Percentiles rank a stretch among this genome's conserved stretches.
Conservation (phyloP, 2,888 invertebrate species). For the Anaspis maculata region DNA sequence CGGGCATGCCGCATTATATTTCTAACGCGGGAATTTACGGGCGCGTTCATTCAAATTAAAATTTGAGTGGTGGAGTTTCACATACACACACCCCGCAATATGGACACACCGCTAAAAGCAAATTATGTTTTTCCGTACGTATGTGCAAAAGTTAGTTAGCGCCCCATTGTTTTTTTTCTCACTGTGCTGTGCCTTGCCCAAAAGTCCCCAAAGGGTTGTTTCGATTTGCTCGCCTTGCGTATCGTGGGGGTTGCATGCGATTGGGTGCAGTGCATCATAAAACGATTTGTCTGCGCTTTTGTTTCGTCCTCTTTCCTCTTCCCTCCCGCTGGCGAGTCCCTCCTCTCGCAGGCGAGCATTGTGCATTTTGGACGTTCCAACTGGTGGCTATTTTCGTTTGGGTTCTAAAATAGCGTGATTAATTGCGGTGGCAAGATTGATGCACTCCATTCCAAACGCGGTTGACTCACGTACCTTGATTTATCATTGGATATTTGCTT, state of each 20-base stretch:
- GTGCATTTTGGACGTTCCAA: slow-evolving; percentile 11
- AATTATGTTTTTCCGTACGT: slow-evolving; percentile 31
- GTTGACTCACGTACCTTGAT: slow-evolving; percentile 16
- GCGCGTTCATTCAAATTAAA: slow-evolving; percentile 40
- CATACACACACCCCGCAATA: slow-evolving; percentile 30
- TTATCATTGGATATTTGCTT: slow-evolving; percentile 12
- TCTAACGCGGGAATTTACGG: slow-evolving; percentile 36
- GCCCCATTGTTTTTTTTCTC: slow-evolving; percentile 26
- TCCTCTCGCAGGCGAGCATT: slow-evolving; percentile 1
- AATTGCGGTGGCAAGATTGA: slow-evolving; percentile 25
- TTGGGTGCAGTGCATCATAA: slow-evolving; percentile 5
- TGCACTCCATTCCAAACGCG: slow-evolving; percentile 23
- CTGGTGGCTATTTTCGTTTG: slow-evolving; percentile 21
- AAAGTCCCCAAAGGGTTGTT: no score
- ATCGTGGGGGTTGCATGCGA: slow-evolving; percentile 1
- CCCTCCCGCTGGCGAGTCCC: background rate
- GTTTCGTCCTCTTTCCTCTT: no score
- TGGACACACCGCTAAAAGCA: slow-evolving; percentile 25
- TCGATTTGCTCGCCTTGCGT: slow-evolving; percentile 13
- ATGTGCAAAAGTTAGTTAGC: slow-evolving; percentile 33
- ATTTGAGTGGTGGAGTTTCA: slow-evolving; percentile 39
- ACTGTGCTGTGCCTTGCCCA: no score
- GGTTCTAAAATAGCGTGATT: slow-evolving; percentile 29
- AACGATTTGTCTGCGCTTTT: slow-evolving; percentile 8
- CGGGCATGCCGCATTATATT: slow-evolving; percentile 38